These are phyloP conservation scores for Umimayanthus kanabou DNA, from an alignment of 92 coral and sea anemone species.

Conservation along the genomic window DNA sequence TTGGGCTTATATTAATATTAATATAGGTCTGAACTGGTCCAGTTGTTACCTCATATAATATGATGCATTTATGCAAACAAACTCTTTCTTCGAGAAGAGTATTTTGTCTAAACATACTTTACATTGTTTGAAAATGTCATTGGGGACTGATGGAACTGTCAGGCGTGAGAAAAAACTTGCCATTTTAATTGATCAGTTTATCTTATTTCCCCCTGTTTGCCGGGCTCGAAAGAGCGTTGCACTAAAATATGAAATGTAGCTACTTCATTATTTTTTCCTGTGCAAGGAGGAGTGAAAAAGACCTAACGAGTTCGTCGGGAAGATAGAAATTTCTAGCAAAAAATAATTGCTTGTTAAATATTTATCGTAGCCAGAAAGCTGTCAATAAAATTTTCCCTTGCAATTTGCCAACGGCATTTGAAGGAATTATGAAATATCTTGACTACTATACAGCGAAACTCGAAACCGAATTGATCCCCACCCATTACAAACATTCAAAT, in stretches of 20 bases:
- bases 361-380: conserved; percentile 10
- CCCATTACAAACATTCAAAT: not conserved
- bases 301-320: not conserved
- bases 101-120: conserved; percentile 22
- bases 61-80: not conserved
- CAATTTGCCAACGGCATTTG: not conserved
- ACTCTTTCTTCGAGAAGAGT: not conserved
- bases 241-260: not conserved
- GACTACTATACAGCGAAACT: not conserved
- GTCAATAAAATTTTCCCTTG: not conserved
- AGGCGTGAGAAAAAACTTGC: not conserved
- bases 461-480: not conserved
- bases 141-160: not conserved
- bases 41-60: not conserved
- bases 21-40: not conserved
- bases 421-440: not conserved
- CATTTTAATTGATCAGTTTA: not conserved
- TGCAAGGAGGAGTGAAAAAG: not conserved
- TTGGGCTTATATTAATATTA: not conserved
- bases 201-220: not conserved
- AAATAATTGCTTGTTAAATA: conserved; percentile 16
- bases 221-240: too few relatives aligned
- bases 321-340: conserved; percentile 11
- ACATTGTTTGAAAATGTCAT: conserved; percentile 1
- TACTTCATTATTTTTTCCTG: not conserved